Evolutionary conservation across 92 coral and sea anemone species (phyloP), one percentile per base, ranked within the genome.

Genomic region (Paragorgia papillata): DNA sequence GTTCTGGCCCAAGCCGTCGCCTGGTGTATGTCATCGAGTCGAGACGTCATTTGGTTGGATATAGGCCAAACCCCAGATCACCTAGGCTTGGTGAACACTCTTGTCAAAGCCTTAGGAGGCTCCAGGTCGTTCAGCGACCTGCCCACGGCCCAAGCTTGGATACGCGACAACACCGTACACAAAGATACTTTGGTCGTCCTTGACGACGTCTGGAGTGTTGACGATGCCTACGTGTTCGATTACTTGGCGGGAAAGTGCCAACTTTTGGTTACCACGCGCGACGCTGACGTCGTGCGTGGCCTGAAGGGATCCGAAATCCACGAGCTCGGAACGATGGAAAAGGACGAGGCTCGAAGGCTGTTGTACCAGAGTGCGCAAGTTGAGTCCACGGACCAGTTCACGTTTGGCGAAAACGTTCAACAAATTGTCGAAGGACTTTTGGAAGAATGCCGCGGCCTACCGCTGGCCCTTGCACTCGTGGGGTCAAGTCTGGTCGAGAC

Each of bases 171-270:
- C 8, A 86, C 83, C 17, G 75, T 63, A 28, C 74, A 74, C 14
- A 68, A 62, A 40, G 79, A 86, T 35, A 51, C 79, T 29, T 57
- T 86, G 29, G 86, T 86, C 13, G 89, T 86, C 20, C 56, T 86
- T 20, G 89, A 86, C 43, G 89, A 86, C 43, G 89, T 86, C 12
- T 86, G 89, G 89, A 85, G 75, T 27, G 89, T 86, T 7, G 67
- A 82, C 24, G 83, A 86, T 73, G 89, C 86, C 15, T 10, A 76
- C 18, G 86, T 71, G 19, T 86, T 86, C 24, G 89, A 86, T 69
- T 34, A 53, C 20, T 46, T 86, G n/a, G 55, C 70, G n/a, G 89
- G 89, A 26, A 57, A 54, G 19, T 86, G 89, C 66, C 89, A 86
- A 61, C 57, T 86, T 35, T 43, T 82, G 24, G 62, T 86, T 8